Evolutionary conservation across 2,888 invertebrate species (phyloP).

Genomic region (Lobophora halterata): DNA sequence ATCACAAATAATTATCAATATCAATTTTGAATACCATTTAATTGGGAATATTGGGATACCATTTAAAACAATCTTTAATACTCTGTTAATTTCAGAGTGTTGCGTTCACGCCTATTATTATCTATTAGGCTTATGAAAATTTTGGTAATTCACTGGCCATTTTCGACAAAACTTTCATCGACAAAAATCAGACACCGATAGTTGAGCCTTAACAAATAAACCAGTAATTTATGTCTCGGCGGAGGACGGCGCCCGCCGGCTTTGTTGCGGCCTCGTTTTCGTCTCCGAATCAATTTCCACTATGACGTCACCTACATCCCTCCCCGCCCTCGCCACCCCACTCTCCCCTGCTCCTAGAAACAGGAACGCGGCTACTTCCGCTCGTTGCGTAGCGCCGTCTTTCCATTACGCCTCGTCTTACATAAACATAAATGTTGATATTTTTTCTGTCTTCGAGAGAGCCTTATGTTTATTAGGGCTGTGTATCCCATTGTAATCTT

Average conservation of each 20-base stretch:
- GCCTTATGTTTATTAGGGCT: conserved; percentile 27
- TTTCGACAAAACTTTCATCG: too few relatives aligned
- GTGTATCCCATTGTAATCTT: conserved; percentile 27
- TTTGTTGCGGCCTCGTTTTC: conserved; percentile 71
- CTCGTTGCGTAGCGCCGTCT: conserved; percentile 54
- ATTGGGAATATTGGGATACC: too few relatives aligned
- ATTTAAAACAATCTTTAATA: too few relatives aligned
- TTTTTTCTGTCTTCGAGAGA: conserved; percentile 36
- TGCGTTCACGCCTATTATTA: too few relatives aligned
- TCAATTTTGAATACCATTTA: too few relatives aligned
- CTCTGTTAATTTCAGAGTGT: too few relatives aligned
- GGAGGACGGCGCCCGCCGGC: conserved; percentile 59
- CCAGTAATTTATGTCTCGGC: conserved; percentile 66
- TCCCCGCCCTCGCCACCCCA: conserved; percentile 39
- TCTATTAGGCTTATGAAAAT: too few relatives aligned
- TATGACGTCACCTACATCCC: conserved; percentile 63
- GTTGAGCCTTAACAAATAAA: conserved; percentile 62
- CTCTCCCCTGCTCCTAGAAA: conserved; percentile 48
- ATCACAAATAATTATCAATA: too few relatives aligned
- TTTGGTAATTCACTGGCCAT: too few relatives aligned
- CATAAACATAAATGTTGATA: conserved; percentile 42
- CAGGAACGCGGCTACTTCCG: conserved; percentile 64
- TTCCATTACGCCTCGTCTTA: conserved; percentile 47
- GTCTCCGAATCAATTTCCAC: conserved; percentile 74
- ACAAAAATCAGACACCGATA: too few relatives aligned